A percentile compares a stretch with the other conserved stretches of the same genome.
These are phyloP conservation scores for Dendrolimus houi DNA, from an alignment of 2,888 invertebrate genomes.

Conservation along the genomic window DNA sequence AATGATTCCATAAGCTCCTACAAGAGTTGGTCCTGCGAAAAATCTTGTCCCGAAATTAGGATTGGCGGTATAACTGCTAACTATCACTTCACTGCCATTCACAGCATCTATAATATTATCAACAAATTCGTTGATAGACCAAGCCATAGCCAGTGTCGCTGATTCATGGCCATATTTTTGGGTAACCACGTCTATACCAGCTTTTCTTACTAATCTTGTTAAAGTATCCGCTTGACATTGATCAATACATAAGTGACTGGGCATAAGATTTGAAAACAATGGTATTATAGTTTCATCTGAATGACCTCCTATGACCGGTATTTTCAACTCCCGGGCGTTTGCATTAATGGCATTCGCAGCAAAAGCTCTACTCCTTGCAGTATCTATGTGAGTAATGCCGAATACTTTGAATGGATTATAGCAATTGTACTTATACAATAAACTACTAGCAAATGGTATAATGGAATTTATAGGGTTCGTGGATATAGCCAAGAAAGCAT, in stretches of 20 bases:
- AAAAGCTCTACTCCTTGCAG: slow-evolving; percentile 31
- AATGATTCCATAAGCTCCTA: slow-evolving; percentile 37
- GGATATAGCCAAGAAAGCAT: slow-evolving; percentile 42
- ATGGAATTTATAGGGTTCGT: slow-evolving; percentile 49
- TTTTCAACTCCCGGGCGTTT: slow-evolving; percentile 24
- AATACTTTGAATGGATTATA: slow-evolving; percentile 48
- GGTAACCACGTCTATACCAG: slow-evolving; percentile 38
- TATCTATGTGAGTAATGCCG: slow-evolving; percentile 49
- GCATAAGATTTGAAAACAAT: slow-evolving; percentile 43
- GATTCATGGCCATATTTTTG: slow-evolving; percentile 37
- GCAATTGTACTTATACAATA: slow-evolving; percentile 33
- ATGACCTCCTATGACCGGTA: slow-evolving; percentile 55
- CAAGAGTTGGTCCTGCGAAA: slow-evolving; percentile 42
- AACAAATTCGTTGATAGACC: slow-evolving; percentile 45
- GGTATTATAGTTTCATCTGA: slow-evolving; percentile 51
- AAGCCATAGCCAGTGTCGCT: slow-evolving; percentile 39
- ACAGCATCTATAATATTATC: slow-evolving; percentile 38
- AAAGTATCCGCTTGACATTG: slow-evolving; percentile 33
- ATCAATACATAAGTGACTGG: slow-evolving; percentile 23
- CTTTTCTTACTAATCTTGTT: slow-evolving; percentile 39
- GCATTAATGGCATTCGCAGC: slow-evolving; percentile 31
- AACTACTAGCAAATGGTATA: slow-evolving; percentile 41
- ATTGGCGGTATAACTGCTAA: slow-evolving; percentile 41
- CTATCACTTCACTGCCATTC: slow-evolving; percentile 27
- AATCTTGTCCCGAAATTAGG: slow-evolving; percentile 46